Percentiles rank a stretch among this genome's conserved stretches.
These are phyloP conservation scores for Anableps anableps DNA, from an alignment of 2,797 vertebrate genomes.

Conservation along the genomic window DNA sequence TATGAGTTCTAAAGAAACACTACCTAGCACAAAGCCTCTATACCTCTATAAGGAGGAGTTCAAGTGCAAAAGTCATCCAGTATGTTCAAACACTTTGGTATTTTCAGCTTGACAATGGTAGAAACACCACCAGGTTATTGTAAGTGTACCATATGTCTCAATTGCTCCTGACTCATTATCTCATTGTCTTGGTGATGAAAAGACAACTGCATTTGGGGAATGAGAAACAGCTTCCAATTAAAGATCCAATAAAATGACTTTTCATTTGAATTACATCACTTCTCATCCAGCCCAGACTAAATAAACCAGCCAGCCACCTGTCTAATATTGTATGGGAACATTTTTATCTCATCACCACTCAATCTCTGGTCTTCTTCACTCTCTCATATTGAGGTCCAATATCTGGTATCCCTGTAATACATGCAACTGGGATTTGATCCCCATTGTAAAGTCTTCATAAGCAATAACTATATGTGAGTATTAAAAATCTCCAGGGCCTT, in stretches of 20 bases:
- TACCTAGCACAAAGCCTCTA: no score
- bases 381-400: conserved; percentile 1
- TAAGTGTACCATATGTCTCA: neutral
- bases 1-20: no score
- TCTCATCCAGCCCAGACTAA: neutral
- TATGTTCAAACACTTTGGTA: no score
- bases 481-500: neutral
- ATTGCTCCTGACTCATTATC: neutral
- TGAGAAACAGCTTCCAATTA: conserved; percentile 3
- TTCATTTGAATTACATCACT: neutral
- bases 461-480: neutral
- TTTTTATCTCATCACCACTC: neutral
- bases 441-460: neutral
- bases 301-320: neutral
- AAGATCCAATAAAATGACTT: neutral
- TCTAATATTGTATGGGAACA: neutral
- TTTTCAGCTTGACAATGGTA: neutral
- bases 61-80: no score
- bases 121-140: neutral
- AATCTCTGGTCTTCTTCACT: neutral
- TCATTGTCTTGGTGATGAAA: neutral
- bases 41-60: no score
- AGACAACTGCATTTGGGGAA: neutral
- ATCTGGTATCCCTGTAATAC: neutral
- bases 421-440: neutral